phyloP scores from a whole-genome alignment of 2,888 invertebrate genomes.

The Heteromurus nitidus region DNA sequence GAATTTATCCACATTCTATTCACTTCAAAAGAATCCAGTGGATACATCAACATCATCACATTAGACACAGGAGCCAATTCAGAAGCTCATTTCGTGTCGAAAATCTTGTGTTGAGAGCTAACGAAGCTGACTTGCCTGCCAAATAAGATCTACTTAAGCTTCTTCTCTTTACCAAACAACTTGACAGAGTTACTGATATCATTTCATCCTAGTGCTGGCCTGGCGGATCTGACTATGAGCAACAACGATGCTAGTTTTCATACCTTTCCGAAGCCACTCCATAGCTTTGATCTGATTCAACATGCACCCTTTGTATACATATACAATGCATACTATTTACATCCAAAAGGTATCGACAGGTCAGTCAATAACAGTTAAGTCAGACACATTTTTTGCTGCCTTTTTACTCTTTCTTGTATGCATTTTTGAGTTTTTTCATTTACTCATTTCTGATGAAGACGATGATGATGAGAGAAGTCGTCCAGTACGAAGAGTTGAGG shows the following conservation, averaged over 20 bases:
- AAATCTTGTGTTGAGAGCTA: conserved; percentile 52
- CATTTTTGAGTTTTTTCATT: no score
- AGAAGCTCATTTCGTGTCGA: conserved; percentile 35
- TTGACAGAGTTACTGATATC: conserved; percentile 22
- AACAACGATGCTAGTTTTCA: no score
- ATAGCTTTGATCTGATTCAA: no score
- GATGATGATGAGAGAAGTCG: background rate
- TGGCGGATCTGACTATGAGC: no score
- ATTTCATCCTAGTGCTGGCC: no score
- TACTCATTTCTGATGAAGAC: background rate
- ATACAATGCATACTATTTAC: no score
- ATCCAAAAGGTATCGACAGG: background rate
- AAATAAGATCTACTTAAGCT: conserved; percentile 36
- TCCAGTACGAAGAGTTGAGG: no score
- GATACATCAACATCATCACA: background rate
- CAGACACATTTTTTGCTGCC: conserved; percentile 8
- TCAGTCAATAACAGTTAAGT: conserved; percentile 21
- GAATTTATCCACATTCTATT: background rate
- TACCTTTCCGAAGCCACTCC: no score
- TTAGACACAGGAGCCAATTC: conserved; percentile 5
- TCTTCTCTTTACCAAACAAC: conserved; percentile 5
- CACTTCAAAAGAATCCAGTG: background rate
- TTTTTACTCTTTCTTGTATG: no score
- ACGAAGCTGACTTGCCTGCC: conserved; percentile 64
- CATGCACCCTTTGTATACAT: no score